Conservation (phyloP, 1,140 invertebrate species). For the Yoshiicerus persimilis region DNA sequence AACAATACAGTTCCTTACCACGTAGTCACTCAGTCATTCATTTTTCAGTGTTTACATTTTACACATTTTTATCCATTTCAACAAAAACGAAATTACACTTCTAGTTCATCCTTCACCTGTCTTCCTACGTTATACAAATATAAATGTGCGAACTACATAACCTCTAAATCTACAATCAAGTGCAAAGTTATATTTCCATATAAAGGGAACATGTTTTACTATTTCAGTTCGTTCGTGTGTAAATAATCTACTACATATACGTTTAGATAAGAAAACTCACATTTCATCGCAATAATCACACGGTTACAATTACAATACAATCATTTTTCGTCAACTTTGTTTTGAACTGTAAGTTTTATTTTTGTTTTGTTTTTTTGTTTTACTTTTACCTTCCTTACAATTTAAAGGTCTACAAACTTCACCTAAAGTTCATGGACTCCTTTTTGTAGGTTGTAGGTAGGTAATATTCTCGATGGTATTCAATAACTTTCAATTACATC, state of each 20-base stretch:
- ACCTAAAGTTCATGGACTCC: too few species aligned
- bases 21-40: background rate
- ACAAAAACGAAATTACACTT: background rate
- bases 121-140: background rate
- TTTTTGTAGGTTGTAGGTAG: too few species aligned
- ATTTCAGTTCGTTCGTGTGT: too few species aligned
- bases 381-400: background rate
- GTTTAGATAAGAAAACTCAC: background rate
- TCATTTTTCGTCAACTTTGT: background rate
- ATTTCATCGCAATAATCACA: background rate
- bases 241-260: background rate
- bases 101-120: background rate
- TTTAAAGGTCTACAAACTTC: background rate
- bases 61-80: background rate
- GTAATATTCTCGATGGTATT: background rate
- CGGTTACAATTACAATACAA: background rate
- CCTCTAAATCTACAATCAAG: background rate
- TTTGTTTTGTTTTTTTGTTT: background rate
- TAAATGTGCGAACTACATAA: background rate
- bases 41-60: slow-evolving; percentile 15
- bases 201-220: background rate
- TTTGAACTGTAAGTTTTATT: background rate
- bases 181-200: background rate
- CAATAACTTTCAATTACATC: background rate
- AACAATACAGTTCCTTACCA: slow-evolving; percentile 11